Base-by-base conservation (phyloP, 1,140 invertebrate species). In the Ooceraea biroi region DNA sequence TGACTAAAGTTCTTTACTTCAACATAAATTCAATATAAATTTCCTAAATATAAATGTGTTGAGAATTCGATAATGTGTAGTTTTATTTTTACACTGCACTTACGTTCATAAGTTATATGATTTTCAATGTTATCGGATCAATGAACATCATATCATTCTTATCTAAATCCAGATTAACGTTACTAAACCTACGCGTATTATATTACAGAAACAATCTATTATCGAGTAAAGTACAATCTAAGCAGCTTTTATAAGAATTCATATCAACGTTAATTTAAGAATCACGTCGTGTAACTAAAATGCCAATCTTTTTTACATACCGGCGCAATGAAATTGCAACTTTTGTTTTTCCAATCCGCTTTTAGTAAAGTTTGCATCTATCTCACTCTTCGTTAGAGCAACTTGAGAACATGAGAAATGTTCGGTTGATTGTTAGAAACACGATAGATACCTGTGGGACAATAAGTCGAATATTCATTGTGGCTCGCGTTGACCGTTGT, bases 401-500 rank as follows among this genome's bases (percentile, higher is more conserved):
- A 36, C 27, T 55, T 71, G 14, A n/a, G n/a, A n/a, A n/a, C n/a
- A 61, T 14, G 0, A n/a, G 1, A 1, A 25, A 10, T 30, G 4
- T 69, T 55, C 0, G 14, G 10, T 25, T 69, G 41, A 57, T 78
- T 57, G n/a, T 71, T 30, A 65, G 5, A 83, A 46, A 3, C 8
- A 12, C 25, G 5, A 12, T 41, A 52, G 17, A 74, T 58, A 17
- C 17, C 19, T 25, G 48, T 30, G 52, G 57, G 22, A 82, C 65
- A 82, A 88, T 66, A 55, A 61, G 17, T 66, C 41, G 19, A 12
- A 12, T 46, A 17, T 25, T 19, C 55, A 82, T 85, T 85, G 55
- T 83, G 66, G 74, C 57, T 77, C 76, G 78, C 71, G 66, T 65
- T 50, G 52, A 66, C 58, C 17, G 76, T 83, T 88, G 77, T 73